A percentile compares a stretch with the other conserved stretches of the same genome.
phyloP scores from a whole-genome alignment of 2,797 vertebrate genomes.

The Selene dorsalis region DNA sequence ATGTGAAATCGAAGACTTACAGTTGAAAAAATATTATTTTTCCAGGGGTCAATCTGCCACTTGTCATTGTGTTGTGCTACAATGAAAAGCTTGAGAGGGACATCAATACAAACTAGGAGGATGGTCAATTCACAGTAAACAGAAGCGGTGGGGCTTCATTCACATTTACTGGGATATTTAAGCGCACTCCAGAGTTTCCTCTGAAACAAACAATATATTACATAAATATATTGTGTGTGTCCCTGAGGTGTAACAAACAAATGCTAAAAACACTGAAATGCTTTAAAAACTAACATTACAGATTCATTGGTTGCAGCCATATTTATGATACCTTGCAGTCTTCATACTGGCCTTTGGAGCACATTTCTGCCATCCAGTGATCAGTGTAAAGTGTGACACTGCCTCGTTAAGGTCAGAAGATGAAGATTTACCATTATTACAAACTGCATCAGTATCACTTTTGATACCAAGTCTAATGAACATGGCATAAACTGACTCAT shows the following conservation, averaged over 20 bases:
- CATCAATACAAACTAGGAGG: not conserved
- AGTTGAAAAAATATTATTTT: too few species aligned
- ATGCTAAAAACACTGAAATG: too few species aligned
- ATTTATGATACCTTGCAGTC: not conserved
- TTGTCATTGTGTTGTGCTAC: too few species aligned
- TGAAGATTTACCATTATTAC: not conserved
- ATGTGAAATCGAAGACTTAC: too few species aligned
- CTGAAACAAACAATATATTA: not conserved
- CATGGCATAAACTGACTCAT: too few species aligned
- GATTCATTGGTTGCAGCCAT: too few species aligned
- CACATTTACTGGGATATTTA: not conserved
- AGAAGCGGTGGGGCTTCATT: not conserved
- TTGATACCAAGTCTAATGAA: not conserved
- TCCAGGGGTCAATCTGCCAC: too few species aligned
- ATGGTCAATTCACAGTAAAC: too few species aligned
- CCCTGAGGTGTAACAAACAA: not conserved
- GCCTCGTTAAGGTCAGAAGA: not conserved
- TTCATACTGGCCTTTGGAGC: not conserved
- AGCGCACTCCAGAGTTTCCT: not conserved
- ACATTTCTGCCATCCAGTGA: not conserved
- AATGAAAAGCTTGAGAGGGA: not conserved
- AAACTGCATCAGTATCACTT: not conserved
- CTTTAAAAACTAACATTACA: too few species aligned
- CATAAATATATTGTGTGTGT: not conserved
- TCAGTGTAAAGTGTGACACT: not conserved